These are phyloP conservation scores for Diorhabda elongata DNA, from an alignment of 1,140 invertebrate genomes.

Conservation along the genomic window DNA sequence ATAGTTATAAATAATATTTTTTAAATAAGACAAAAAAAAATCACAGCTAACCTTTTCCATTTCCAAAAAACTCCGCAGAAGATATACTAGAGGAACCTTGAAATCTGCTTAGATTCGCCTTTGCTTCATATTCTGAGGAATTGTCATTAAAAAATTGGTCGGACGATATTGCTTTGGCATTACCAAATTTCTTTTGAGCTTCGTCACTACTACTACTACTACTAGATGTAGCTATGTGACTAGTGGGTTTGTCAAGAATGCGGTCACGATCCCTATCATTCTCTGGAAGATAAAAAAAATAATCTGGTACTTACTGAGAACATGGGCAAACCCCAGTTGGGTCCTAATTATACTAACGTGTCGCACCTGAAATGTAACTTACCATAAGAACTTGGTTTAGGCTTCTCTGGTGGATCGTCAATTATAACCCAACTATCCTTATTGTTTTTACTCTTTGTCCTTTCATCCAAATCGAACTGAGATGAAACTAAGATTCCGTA, in stretches of 20 bases:
- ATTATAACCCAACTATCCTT: slow-evolving; percentile 43
- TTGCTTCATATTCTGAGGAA: slow-evolving; percentile 58
- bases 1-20: not conserved
- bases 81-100: slow-evolving; percentile 92
- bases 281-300: not conserved
- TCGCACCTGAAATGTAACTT: not conserved
- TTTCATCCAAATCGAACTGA: slow-evolving; percentile 15
- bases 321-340: too few relatives aligned
- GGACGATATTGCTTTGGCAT: slow-evolving; percentile 95
- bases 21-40: slow-evolving; percentile 5
- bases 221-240: not conserved
- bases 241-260: not conserved
- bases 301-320: too few relatives aligned
- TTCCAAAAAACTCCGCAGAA: slow-evolving; percentile 92
- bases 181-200: slow-evolving; percentile 92
- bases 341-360: too few relatives aligned
- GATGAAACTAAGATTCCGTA: slow-evolving; percentile 24
- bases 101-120: slow-evolving; percentile 59
- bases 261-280: slow-evolving; percentile 2
- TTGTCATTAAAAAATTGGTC: slow-evolving; percentile 89
- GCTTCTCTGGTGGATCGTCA: slow-evolving; percentile 40
- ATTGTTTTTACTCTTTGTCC: slow-evolving; percentile 15
- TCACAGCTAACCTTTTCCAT: slow-evolving; percentile 43
- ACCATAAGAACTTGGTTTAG: slow-evolving; percentile 17
- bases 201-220: slow-evolving; percentile 50